phyloP scores from a whole-genome alignment of 92 coral and sea anemone species.

The Hydrozoanthus gracilis region DNA sequence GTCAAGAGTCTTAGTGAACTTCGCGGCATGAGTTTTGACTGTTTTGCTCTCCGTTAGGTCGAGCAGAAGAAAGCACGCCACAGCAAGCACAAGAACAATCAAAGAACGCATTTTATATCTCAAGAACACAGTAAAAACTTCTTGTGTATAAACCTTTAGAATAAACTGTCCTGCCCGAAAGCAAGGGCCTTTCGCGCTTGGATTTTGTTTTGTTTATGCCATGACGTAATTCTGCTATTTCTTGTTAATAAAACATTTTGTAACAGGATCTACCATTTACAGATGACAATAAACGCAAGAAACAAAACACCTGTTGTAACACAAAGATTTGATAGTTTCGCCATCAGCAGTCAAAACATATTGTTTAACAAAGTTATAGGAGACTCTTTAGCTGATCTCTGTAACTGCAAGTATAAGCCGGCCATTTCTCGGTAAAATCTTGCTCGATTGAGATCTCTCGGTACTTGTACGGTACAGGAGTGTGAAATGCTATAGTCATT shows the following conservation, averaged over 20 bases:
- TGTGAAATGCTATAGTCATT: too few relatives aligned
- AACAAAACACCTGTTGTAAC: too few relatives aligned
- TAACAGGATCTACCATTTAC: too few relatives aligned
- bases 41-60: slow-evolving; percentile 10
- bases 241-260: slow-evolving; percentile 33
- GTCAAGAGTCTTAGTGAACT: slow-evolving; percentile 8
- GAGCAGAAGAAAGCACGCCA: neutral
- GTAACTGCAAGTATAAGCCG: too few relatives aligned
- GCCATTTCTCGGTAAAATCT: too few relatives aligned
- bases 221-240: slow-evolving; percentile 33
- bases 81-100: neutral
- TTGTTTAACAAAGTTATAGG: too few relatives aligned
- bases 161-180: neutral
- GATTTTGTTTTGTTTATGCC: neutral
- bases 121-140: neutral
- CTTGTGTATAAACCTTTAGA: neutral
- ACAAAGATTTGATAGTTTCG: too few relatives aligned
- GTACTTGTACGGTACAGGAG: too few relatives aligned
- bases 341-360: too few relatives aligned
- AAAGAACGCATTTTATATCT: neutral
- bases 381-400: too few relatives aligned
- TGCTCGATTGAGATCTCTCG: too few relatives aligned
- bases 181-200: neutral
- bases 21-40: slow-evolving; percentile 2
- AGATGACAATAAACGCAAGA: too few relatives aligned